These are phyloP conservation scores for Cecidostiba fungosa DNA, from an alignment of 2,888 invertebrate species.

Conservation along the genomic window DNA sequence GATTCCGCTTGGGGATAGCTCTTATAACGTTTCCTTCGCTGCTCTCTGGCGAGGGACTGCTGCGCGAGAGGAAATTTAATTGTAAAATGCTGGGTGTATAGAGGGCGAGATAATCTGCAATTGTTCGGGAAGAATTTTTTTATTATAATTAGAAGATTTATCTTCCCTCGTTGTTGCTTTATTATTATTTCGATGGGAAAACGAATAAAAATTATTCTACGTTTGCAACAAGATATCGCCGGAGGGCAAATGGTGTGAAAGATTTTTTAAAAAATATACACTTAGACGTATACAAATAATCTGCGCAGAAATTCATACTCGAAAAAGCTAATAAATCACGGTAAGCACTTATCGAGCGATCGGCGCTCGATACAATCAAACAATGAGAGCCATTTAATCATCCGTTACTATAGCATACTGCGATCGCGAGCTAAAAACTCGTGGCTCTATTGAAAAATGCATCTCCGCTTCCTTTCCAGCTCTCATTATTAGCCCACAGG, in stretches of 20 bases:
- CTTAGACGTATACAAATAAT: neutral
- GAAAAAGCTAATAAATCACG: constrained; percentile 6
- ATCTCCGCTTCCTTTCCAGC: neutral
- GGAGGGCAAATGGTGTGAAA: neutral
- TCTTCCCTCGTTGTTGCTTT: neutral
- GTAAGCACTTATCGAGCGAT: constrained; percentile 6
- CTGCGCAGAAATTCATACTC: constrained; percentile 8
- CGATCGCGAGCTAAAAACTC: constrained; percentile 28
- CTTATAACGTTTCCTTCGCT: neutral
- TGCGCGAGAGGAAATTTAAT: constrained; percentile 49
- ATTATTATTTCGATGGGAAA: neutral
- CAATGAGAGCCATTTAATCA: constrained; percentile 57
- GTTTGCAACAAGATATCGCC: neutral
- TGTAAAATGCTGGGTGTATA: constrained; percentile 29
- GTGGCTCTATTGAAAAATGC: constrained; percentile 12
- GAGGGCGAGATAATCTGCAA: neutral
- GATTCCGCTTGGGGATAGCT: constrained; percentile 46
- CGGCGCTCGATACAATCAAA: constrained; percentile 37
- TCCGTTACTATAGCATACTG: neutral
- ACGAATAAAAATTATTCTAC: neutral
- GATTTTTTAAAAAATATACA: neutral
- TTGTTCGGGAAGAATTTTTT: neutral
- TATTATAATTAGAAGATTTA: constrained; percentile 11
- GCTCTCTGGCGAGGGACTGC: neutral
- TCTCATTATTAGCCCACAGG: neutral